Evolutionary conservation across 2,797 vertebrate species (phyloP).

Genomic region (Enteromius fasciolatus): DNA sequence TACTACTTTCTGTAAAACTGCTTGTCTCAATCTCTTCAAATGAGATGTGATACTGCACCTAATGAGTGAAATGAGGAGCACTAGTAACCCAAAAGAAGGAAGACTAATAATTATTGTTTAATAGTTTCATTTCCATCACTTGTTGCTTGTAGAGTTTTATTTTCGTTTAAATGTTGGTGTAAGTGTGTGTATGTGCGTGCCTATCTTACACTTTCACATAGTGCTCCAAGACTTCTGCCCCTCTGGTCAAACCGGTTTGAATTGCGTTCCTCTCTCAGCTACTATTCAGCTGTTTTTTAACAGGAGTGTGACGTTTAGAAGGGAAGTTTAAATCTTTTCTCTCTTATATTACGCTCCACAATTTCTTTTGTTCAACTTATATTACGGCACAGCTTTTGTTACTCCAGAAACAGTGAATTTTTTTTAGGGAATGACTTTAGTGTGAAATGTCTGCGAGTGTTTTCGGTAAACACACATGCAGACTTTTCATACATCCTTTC

Average conservation of each 20-base stretch:
- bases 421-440: neutral
- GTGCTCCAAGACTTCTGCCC: slow-evolving; percentile 53
- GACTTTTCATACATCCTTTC: neutral
- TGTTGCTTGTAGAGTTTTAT: slow-evolving; percentile 44
- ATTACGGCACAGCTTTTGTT: neutral
- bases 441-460: neutral
- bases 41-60: neutral
- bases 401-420: neutral
- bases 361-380: neutral
- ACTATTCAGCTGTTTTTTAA: slow-evolving; percentile 54
- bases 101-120: slow-evolving; percentile 22
- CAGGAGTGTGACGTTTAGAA: slow-evolving; percentile 40
- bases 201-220: slow-evolving; percentile 52
- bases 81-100: neutral
- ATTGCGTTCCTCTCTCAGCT: slow-evolving; percentile 52
- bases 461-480: neutral
- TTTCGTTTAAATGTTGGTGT: slow-evolving; percentile 46
- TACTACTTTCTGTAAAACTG: neutral
- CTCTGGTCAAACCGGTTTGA: slow-evolving; percentile 64
- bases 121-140: slow-evolving; percentile 20
- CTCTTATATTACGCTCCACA: slow-evolving; percentile 1
- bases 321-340: slow-evolving; percentile 33
- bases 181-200: slow-evolving; percentile 19
- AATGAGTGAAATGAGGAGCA: neutral
- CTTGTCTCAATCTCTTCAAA: neutral